Conservation (phyloP, 2,113 vertebrate species). For the Hemicordylus capensis region DNA sequence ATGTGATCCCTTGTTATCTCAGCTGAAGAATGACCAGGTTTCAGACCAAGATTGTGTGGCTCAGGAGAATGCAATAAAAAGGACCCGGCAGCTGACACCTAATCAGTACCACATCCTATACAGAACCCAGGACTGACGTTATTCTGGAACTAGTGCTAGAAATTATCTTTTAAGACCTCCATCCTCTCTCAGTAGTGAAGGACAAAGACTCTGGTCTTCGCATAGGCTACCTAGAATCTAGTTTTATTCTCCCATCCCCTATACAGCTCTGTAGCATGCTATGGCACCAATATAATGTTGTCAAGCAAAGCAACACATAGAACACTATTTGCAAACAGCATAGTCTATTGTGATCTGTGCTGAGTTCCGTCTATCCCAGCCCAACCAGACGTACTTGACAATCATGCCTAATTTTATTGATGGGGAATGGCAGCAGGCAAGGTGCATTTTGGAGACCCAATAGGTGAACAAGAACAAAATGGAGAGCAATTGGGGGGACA, state of each 20-base stretch:
- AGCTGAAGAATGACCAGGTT: constrained; percentile 61
- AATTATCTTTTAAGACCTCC: constrained; percentile 73
- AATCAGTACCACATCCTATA: neutral
- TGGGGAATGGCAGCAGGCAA: constrained; percentile 64
- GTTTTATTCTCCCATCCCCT: constrained; percentile 50
- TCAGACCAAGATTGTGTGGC: constrained; percentile 43
- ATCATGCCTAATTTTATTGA: constrained; percentile 69
- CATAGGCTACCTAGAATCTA: constrained; percentile 70
- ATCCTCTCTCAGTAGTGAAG: constrained; percentile 71
- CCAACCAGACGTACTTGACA: constrained; percentile 53
- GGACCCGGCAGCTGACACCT: neutral
- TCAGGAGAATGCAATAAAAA: constrained; percentile 30
- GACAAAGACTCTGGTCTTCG: constrained; percentile 71
- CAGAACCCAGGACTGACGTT: constrained; percentile 35
- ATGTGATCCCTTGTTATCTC: constrained; percentile 51
- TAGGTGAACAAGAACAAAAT: constrained; percentile 30
- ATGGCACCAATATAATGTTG: constrained; percentile 62
- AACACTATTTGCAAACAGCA: constrained; percentile 58
- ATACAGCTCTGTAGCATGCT: constrained; percentile 62
- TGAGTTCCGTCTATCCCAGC: constrained; percentile 61
- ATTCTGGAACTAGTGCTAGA: constrained; percentile 69
- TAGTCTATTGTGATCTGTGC: constrained; percentile 58
- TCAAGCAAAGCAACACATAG: constrained; percentile 67
- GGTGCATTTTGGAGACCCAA: constrained; percentile 65
- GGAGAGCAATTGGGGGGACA: constrained; percentile 32